phyloP scores from a whole-genome alignment of 2,113 vertebrate genomes.

The Holacanthus passer region DNA sequence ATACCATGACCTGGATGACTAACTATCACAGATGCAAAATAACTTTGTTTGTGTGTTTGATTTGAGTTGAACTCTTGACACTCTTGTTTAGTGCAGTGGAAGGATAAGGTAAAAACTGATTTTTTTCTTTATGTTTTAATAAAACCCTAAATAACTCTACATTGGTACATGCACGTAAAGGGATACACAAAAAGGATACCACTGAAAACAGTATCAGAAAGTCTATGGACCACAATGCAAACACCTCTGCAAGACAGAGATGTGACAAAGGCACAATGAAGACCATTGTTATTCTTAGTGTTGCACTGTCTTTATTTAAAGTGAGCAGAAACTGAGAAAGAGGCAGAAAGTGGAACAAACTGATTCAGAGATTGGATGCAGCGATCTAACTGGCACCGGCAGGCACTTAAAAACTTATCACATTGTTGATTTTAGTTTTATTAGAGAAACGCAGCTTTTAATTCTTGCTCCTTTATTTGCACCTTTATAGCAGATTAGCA shows the following conservation, averaged over 20 bases:
- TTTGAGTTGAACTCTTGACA: background rate
- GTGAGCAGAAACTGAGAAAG: constrained; percentile 33
- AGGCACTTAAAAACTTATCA: background rate
- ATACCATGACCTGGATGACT: too few relatives aligned
- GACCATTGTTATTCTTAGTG: background rate
- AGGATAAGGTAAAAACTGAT: background rate
- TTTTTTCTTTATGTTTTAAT: background rate
- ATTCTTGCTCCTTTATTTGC: constrained; percentile 6
- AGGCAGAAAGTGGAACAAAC: constrained; percentile 14
- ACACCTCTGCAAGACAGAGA: background rate
- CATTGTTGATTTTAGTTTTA: background rate
- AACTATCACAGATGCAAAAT: too few relatives aligned
- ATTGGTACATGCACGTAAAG: too few relatives aligned
- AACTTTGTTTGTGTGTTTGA: too few relatives aligned
- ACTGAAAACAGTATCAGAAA: background rate
- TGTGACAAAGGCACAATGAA: background rate
- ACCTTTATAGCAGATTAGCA: background rate
- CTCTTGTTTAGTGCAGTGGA: background rate
- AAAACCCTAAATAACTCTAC: background rate
- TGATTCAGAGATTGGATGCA: constrained; percentile 15
- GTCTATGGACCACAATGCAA: background rate
- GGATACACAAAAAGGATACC: background rate
- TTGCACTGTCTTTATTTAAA: constrained; percentile 62
- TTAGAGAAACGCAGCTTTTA: constrained; percentile 20
- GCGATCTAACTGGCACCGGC: constrained; percentile 16